Base-by-base conservation (phyloP, 2,888 invertebrate genomes). In the Cephus spinipes region DNA sequence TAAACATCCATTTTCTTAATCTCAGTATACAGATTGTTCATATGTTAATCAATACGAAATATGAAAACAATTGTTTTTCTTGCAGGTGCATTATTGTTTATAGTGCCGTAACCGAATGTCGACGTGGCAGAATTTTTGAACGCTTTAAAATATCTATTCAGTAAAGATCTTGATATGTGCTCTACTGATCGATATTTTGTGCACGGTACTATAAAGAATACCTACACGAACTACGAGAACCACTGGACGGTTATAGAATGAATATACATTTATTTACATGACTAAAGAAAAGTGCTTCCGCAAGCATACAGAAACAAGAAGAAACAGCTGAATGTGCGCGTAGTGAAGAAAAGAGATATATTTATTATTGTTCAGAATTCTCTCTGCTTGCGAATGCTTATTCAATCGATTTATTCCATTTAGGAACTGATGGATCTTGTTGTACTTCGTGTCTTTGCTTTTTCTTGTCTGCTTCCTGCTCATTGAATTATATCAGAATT, bases 361-460 rank as follows among this genome's bases (percentile, higher is more conserved):
- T 12, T 3, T 11, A 11, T 31, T 12, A 15, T 69, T 4, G 12
- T 30, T 32, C 9, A 4, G 12, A 71, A 71, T 33, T 71, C 71
- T 33, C 12, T 33, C 71, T 71, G 71, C 71, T 33, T 71, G 71
- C 71, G 71, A 71, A 33, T 32, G 33, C 32, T 31, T 31, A 23
- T 9, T 71, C 71, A 71, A 71, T 71, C 31, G 71, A 71, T 55
- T 55, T 55, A 71, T 71, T 71, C 71, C 71, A 71, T 71, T 71
- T 71, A 74, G 32, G 69, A 33, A 55, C 36, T 75, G 75, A 77
- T 71, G 71, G 75, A 77, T 77, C 75, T 77, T 75, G 77, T 75
- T 36, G 32, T 31, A 31, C 31, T 71, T 33, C 33, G 31, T 71
- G 31, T 32, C 15, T 71, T 71, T 71, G 31, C 31, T 71, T 71